These are phyloP conservation scores for Elachura formosa DNA, from an alignment of 2,113 vertebrate genomes.

Conservation along the genomic window DNA sequence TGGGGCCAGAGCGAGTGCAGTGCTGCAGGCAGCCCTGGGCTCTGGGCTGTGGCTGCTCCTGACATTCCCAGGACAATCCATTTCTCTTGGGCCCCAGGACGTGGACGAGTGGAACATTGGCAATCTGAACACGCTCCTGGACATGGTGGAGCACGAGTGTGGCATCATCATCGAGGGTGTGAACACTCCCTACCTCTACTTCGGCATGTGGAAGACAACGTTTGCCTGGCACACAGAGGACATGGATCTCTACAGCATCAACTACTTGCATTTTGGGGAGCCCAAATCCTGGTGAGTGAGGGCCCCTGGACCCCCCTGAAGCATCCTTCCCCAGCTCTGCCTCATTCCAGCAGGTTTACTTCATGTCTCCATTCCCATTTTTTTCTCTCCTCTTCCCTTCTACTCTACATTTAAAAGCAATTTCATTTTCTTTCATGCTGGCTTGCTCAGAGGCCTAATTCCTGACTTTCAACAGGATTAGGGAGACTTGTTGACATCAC, in stretches of 20 bases:
- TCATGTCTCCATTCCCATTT: background rate
- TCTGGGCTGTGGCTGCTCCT: background rate
- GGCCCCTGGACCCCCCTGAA: background rate
- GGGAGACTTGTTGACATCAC: background rate
- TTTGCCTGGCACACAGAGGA: slow-evolving; percentile 99
- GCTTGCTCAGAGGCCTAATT: background rate
- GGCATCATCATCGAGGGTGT: slow-evolving; percentile 98
- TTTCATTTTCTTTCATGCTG: background rate
- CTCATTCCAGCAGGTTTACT: background rate
- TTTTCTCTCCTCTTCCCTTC: background rate
- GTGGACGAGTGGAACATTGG: slow-evolving; percentile 95
- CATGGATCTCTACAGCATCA: slow-evolving; percentile 99
- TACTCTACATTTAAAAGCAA: background rate
- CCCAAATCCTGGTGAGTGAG: slow-evolving; percentile 93
- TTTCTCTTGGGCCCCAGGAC: slow-evolving; percentile 66
- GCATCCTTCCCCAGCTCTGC: background rate
- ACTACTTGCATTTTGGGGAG: slow-evolving; percentile 97
- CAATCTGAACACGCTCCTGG: slow-evolving; percentile 88
- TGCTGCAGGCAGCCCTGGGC: no score
- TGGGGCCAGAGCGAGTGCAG: no score
- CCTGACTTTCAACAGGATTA: background rate
- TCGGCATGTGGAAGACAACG: slow-evolving; percentile 99
- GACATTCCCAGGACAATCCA: background rate
- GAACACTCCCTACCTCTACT: slow-evolving; percentile 97
- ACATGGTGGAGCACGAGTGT: slow-evolving; percentile 98